Conservation (phyloP, 2,888 invertebrate genomes). For the Clunio marinus region DNA sequence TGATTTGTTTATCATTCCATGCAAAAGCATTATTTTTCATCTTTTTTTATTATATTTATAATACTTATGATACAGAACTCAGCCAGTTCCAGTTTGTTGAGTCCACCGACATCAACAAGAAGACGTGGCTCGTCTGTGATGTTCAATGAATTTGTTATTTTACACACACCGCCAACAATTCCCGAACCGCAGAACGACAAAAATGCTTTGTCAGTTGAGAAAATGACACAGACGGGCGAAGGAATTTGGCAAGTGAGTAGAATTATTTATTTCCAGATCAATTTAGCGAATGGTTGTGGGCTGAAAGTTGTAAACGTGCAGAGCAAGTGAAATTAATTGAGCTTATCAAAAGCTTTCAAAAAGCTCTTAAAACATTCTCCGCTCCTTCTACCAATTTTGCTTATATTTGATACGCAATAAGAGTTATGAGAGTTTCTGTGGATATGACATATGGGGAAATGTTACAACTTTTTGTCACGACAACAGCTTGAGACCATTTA, state of each 20-base stretch:
- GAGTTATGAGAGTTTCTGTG: too few species aligned
- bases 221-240: slow-evolving; percentile 81
- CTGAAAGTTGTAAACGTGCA: too few species aligned
- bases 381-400: too few species aligned
- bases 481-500: not conserved
- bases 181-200: slow-evolving; percentile 48
- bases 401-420: too few species aligned
- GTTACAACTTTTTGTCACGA: not conserved
- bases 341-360: too few species aligned
- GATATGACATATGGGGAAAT: too few species aligned
- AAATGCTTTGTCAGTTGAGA: slow-evolving; percentile 76
- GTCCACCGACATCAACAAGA: slow-evolving; percentile 65
- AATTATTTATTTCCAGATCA: slow-evolving; percentile 40
- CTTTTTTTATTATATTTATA: not conserved
- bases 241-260: slow-evolving; percentile 62
- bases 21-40: too few species aligned
- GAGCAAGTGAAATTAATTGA: too few species aligned
- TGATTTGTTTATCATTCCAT: not conserved
- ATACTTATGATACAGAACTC: slow-evolving; percentile 54
- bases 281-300: not conserved
- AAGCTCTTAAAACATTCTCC: too few species aligned
- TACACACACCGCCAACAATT: slow-evolving; percentile 58
- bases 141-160: slow-evolving; percentile 80
- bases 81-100: slow-evolving; percentile 63
- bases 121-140: slow-evolving; percentile 78